Evolutionary conservation across 2,888 invertebrate genomes (phyloP).

Genomic region (Gerris lacustris): DNA sequence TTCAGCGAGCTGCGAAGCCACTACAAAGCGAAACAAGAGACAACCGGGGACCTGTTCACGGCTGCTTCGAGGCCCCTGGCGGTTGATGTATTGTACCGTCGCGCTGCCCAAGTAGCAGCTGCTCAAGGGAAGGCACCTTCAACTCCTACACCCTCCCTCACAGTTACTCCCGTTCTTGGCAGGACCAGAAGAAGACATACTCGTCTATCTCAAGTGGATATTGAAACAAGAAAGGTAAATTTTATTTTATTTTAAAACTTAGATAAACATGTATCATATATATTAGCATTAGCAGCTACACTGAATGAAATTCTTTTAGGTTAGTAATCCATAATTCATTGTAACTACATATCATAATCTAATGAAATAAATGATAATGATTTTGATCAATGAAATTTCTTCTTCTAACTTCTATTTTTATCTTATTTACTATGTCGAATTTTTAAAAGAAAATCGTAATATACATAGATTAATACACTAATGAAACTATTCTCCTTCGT

Average conservation of each 20-base stretch:
- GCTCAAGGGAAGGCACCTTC: not conserved
- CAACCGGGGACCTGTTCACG: not conserved
- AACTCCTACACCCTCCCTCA: not conserved
- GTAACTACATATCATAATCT: too few species aligned
- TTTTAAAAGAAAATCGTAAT: too few species aligned
- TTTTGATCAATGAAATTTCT: too few species aligned
- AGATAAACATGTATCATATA: too few species aligned
- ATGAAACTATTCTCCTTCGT: too few species aligned
- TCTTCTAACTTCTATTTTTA: too few species aligned
- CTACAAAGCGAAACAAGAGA: not conserved
- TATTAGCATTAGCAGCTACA: too few species aligned
- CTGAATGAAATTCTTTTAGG: too few species aligned
- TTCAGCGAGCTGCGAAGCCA: not conserved
- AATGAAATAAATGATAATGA: too few species aligned
- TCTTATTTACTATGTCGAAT: too few species aligned
- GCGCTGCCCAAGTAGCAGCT: not conserved
- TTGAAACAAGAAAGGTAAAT: conserved; percentile 6
- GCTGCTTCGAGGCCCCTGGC: not conserved
- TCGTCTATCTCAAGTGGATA: not conserved
- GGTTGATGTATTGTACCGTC: not conserved
- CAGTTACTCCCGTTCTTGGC: conserved; percentile 7
- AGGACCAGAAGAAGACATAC: not conserved
- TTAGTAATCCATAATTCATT: too few species aligned
- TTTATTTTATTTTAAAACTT: not conserved
- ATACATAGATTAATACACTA: too few species aligned